Base-by-base conservation (phyloP, 2,113 vertebrate species). In the Phylloscopus trochilus region DNA sequence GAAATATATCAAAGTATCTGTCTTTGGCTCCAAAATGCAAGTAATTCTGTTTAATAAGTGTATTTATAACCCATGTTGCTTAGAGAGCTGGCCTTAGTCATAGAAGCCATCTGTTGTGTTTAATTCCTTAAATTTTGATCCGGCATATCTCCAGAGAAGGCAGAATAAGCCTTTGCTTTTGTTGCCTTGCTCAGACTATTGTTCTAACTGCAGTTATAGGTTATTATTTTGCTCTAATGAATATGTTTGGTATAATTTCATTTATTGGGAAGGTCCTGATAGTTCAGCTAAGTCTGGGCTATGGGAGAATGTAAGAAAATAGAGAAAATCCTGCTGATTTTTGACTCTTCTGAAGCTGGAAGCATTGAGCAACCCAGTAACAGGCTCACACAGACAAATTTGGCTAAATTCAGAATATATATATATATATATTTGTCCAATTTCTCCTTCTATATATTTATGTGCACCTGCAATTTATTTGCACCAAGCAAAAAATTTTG, bases 41-140 rank as follows among this genome's bases (percentile, higher is more conserved):
- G 52, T 37, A 89, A 49, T 91, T 95, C 53, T 89, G 28, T 92
- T 94, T 89, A 96, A 93, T 93, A 93, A 77, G 66, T 84, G 41
- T 92, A 93, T 94, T 96, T 95, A 90, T 93, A 96, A 92, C 39
- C 30, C 44, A 44, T 31, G 68, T 77, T 83, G 30, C 56, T 93
- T 81, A 59, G 43, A 86, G 83, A 87, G 55, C 10, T 90, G 51
- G 68, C 73, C 91, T 95, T 94, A 94, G 60, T 89, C 83, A 93
- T 64, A 47, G 55, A 86, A 95, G 52, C 80, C 95, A 90, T 93
- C 86, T 93, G 92, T 79, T 90, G 21, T 52, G 19, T 56, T 89
- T 92, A 77, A 87, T 92, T 77, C 68, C 68, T 75, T 55, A 77
- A 47, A 53, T 83, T 89, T 93, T 89, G 23, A 67, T 86, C 39